These are phyloP conservation scores for Lontra canadensis DNA, from an alignment of 2,113 vertebrate genomes.

Conservation along the genomic window DNA sequence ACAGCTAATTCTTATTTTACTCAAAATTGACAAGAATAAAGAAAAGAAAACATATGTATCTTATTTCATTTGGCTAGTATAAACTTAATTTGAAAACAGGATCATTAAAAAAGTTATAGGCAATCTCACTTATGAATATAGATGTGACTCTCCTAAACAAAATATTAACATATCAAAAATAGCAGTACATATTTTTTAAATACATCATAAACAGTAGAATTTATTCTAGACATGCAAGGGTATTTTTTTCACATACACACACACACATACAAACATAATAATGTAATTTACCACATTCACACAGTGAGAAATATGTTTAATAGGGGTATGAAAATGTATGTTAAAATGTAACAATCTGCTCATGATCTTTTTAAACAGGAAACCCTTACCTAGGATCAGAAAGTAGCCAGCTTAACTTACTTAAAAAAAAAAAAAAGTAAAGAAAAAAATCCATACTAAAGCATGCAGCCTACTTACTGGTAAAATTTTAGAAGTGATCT, in stretches of 20 bases:
- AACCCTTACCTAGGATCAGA: background rate
- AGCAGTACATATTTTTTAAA: background rate
- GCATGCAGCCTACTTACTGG: background rate
- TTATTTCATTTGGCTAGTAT: background rate
- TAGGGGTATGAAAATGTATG: background rate
- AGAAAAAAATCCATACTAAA: background rate
- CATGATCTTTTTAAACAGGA: background rate
- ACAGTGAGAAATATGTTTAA: background rate
- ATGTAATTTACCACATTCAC: background rate
- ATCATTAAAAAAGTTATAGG: background rate
- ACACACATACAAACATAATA: background rate
- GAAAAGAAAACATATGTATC: background rate
- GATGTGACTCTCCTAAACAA: background rate
- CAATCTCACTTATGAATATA: background rate
- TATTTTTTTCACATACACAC: background rate
- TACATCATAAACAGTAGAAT: background rate
- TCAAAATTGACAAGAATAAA: background rate
- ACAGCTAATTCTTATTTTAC: background rate
- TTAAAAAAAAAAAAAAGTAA: background rate
- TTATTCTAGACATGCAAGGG: background rate
- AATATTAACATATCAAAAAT: background rate
- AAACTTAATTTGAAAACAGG: background rate
- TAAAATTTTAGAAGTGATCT: background rate
- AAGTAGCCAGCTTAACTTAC: background rate
- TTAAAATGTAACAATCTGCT: background rate